Percentiles rank a stretch among this genome's conserved stretches.
Evolutionary conservation across 2,888 invertebrate genomes (phyloP).

Genomic region (Nemotelus nigrinus): DNA sequence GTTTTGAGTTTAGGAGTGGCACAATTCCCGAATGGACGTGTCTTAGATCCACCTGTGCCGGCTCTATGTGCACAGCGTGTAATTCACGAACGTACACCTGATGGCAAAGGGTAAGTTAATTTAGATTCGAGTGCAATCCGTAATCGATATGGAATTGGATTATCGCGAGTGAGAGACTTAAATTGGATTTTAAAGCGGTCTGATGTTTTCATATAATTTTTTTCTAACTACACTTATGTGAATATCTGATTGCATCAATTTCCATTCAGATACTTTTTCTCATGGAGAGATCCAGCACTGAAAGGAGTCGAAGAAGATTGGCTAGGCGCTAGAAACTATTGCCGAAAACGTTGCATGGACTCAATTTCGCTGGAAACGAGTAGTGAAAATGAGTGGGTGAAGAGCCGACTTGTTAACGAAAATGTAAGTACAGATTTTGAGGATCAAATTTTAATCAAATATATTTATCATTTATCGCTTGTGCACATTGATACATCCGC

Average conservation of each 20-base stretch:
- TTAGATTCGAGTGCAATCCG: too few species aligned
- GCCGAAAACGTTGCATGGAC: conserved; percentile 90
- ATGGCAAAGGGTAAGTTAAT: conserved; percentile 71
- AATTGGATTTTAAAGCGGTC: too few species aligned
- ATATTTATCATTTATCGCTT: too few species aligned
- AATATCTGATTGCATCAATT: too few species aligned
- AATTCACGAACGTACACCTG: conserved; percentile 76
- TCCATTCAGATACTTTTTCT: conserved; percentile 81
- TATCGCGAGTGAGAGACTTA: too few species aligned
- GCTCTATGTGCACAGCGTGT: conserved; percentile 77
- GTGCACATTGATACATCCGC: too few species aligned
- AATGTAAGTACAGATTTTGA: conserved; percentile 69
- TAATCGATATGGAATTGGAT: too few species aligned
- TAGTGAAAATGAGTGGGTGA: conserved; percentile 88
- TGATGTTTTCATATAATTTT: too few species aligned
- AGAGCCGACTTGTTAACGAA: conserved; percentile 78
- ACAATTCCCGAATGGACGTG: conserved; percentile 80
- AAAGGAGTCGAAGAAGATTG: conserved; percentile 83
- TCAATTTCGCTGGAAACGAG: conserved; percentile 86
- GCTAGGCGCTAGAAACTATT: conserved; percentile 86
- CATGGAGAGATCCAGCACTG: conserved; percentile 82
- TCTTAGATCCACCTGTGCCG: conserved; percentile 82
- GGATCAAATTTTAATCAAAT: background rate
- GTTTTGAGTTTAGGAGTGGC: conserved; percentile 65
- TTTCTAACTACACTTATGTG: too few species aligned